Percentiles rank a stretch among this genome's conserved stretches.
phyloP scores from a whole-genome alignment of 2,888 invertebrate species.

The Carabus problematicus region DNA sequence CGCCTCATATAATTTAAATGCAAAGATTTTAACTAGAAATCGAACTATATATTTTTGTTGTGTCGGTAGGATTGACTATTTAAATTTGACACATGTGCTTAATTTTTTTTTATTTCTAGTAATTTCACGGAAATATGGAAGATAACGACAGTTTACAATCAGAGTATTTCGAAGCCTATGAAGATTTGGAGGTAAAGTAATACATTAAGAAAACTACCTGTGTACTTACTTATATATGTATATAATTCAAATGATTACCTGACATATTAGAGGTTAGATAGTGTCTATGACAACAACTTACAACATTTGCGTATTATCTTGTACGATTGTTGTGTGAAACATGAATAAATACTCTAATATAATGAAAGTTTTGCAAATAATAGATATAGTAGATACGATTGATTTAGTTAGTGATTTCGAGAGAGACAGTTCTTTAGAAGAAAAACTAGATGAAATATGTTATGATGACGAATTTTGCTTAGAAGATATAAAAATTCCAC shows the following conservation, averaged over 20 bases:
- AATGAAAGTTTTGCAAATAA: slow-evolving; percentile 29
- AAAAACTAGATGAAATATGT: slow-evolving; percentile 13
- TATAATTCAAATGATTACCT: slow-evolving; percentile 3
- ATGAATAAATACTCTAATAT: slow-evolving; percentile 32
- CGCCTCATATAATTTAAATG: neutral
- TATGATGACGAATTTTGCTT: slow-evolving; percentile 22
- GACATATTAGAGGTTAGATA: slow-evolving; percentile 17
- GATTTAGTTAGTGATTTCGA: slow-evolving; percentile 35
- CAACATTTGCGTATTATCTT: neutral
- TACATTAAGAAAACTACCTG: slow-evolving; percentile 11
- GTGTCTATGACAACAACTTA: slow-evolving; percentile 9
- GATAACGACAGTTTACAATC: slow-evolving; percentile 4
- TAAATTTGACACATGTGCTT: neutral
- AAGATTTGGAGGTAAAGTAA: slow-evolving; percentile 73
- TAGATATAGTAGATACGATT: slow-evolving; percentile 32
- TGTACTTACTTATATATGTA: neutral
- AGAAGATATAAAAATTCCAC: slow-evolving; percentile 43
- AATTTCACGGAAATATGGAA: neutral
- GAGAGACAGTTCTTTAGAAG: slow-evolving; percentile 19
- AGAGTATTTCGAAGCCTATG: slow-evolving; percentile 75
- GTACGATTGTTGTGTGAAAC: neutral
- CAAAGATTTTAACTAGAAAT: neutral
- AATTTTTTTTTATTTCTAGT: neutral
- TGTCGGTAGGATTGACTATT: too few relatives aligned
- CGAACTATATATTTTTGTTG: neutral